Percentiles rank a stretch among this genome's conserved stretches.
These are phyloP conservation scores for Lutraria rhynchaena DNA, from an alignment of 1,140 invertebrate species.

Conservation along the genomic window DNA sequence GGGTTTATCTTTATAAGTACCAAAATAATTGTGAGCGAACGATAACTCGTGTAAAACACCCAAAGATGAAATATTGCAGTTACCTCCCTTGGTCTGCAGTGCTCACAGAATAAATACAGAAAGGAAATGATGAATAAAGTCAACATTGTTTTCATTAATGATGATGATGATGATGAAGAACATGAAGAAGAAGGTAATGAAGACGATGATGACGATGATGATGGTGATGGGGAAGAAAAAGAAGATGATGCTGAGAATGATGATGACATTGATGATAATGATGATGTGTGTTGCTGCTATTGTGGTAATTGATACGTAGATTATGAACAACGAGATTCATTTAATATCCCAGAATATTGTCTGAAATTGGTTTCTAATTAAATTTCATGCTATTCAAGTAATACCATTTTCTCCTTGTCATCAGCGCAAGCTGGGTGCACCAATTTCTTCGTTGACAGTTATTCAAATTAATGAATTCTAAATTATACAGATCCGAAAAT, in stretches of 20 bases:
- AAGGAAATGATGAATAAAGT: background rate
- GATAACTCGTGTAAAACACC: too few species aligned
- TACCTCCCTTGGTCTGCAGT: background rate
- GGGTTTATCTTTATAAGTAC: too few species aligned
- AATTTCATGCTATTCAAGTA: background rate
- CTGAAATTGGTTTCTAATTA: background rate
- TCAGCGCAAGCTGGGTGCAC: background rate
- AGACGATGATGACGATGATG: slow-evolving; percentile 5
- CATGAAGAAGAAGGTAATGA: background rate
- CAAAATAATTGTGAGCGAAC: too few species aligned
- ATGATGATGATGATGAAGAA: background rate
- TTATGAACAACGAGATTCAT: background rate
- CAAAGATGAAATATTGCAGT: background rate
- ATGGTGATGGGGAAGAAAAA: background rate
- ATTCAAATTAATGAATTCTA: slow-evolving; percentile 59
- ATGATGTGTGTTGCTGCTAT: background rate
- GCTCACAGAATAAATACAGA: too few species aligned
- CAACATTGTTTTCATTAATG: background rate
- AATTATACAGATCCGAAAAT: slow-evolving; percentile 55
- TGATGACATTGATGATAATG: slow-evolving; percentile 15
- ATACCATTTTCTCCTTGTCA: slow-evolving; percentile 11
- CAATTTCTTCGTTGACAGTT: slow-evolving; percentile 52
- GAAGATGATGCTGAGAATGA: background rate
- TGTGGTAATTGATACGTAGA: background rate
- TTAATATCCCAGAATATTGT: background rate